Conservation (phyloP, 2,888 invertebrate species). For the Lepidochitona cinerea region DNA sequence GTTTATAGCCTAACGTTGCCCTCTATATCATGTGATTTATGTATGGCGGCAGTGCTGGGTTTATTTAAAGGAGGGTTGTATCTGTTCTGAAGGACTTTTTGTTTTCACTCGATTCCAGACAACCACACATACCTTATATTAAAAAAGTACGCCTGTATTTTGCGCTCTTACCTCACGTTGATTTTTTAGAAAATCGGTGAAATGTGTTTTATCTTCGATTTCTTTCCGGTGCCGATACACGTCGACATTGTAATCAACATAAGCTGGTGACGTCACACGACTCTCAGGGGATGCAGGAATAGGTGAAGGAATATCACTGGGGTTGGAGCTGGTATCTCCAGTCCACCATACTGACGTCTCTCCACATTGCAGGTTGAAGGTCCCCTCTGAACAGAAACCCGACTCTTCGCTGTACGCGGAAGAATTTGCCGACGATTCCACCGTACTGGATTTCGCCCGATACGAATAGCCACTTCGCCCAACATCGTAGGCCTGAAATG, state of each 20-base stretch:
- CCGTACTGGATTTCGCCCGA: too few species aligned
- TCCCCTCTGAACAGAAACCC: background rate
- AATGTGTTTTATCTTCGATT: conserved; percentile 47
- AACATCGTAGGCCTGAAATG: too few species aligned
- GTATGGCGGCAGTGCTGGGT: too few species aligned
- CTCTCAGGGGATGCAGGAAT: background rate
- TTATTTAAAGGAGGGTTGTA: too few species aligned
- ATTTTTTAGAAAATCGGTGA: conserved; percentile 38
- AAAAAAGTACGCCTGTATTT: too few species aligned
- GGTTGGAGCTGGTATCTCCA: background rate
- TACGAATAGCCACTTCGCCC: too few species aligned
- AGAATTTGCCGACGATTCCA: background rate
- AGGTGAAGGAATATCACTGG: background rate
- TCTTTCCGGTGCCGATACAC: conserved; percentile 47
- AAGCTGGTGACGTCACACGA: conserved; percentile 27
- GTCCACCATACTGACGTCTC: background rate
- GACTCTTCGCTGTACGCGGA: background rate
- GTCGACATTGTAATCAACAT: conserved; percentile 44
- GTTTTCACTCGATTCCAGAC: too few species aligned
- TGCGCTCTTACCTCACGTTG: conserved; percentile 53
- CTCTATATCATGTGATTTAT: too few species aligned
- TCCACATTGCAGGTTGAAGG: background rate
- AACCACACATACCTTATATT: too few species aligned
- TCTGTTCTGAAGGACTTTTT: too few species aligned
- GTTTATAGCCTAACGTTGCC: too few species aligned